A percentile compares a stretch with the other conserved stretches of the same genome.
phyloP scores from a whole-genome alignment of 1,140 invertebrate species.

The Penaeus chinensis region DNA sequence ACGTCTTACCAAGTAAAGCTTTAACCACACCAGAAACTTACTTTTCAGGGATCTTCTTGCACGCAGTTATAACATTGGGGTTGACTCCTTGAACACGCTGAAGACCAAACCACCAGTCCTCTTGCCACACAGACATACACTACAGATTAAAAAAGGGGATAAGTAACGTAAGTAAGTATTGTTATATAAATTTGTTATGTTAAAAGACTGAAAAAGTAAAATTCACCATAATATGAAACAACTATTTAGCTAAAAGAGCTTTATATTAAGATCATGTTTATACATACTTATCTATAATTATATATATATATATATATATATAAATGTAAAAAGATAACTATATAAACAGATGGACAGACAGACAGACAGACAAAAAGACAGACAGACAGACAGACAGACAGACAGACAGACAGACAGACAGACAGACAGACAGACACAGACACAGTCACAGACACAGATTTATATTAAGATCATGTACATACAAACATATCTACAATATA shows the following conservation, averaged over 20 bases:
- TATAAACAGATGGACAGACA: no score
- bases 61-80: conserved; percentile 69
- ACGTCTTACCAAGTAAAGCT: not conserved
- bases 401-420: no score
- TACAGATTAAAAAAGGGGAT: conserved; percentile 44
- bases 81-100: conserved; percentile 68
- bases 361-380: no score
- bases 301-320: not conserved
- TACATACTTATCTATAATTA: not conserved
- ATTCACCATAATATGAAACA: not conserved
- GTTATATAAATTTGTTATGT: not conserved
- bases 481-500: no score
- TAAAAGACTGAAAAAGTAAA: not conserved
- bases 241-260: no score
- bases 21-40: conserved; percentile 55
- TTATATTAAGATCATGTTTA: not conserved
- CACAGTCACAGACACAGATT: no score
- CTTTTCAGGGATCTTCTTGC: conserved; percentile 69
- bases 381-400: no score
- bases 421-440: no score
- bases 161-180: not conserved
- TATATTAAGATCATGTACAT: no score
- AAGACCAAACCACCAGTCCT: conserved; percentile 66
- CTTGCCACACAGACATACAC: conserved; percentile 65
- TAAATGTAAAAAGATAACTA: no score